Conservation (phyloP, 2,113 vertebrate species). For the Notarius quadriscutis region DNA sequence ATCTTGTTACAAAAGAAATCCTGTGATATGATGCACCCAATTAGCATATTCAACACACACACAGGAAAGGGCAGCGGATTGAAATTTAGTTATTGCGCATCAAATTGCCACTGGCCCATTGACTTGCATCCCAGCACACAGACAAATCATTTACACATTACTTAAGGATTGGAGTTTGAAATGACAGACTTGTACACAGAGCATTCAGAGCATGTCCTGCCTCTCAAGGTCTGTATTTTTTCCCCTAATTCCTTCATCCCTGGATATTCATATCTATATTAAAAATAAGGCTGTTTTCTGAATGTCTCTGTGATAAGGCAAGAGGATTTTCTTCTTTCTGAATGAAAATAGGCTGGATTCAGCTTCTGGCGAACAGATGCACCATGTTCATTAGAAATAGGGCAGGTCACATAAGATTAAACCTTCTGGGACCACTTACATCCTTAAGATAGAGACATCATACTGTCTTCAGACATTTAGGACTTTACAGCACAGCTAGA, state of each 20-base stretch:
- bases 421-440: constrained; percentile 2
- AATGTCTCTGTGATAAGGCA: neutral
- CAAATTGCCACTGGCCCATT: neutral
- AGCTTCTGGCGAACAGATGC: constrained; percentile 44
- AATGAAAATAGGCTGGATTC: constrained; percentile 16
- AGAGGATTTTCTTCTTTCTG: neutral
- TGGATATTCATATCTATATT: neutral
- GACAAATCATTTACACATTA: neutral
- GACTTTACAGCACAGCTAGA: neutral
- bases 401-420: constrained; percentile 27
- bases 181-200: neutral
- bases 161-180: neutral
- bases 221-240: neutral
- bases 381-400: constrained; percentile 34
- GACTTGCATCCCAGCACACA: neutral
- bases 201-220: neutral
- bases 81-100: neutral
- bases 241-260: neutral
- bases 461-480: neutral
- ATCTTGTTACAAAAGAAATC: constrained; percentile 27
- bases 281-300: neutral
- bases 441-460: neutral
- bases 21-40: constrained; percentile 14
- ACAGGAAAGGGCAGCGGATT: neutral
- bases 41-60: constrained; percentile 8